Conservation (phyloP, 2,888 invertebrate species). For the Tetanocera ferruginea region DNA sequence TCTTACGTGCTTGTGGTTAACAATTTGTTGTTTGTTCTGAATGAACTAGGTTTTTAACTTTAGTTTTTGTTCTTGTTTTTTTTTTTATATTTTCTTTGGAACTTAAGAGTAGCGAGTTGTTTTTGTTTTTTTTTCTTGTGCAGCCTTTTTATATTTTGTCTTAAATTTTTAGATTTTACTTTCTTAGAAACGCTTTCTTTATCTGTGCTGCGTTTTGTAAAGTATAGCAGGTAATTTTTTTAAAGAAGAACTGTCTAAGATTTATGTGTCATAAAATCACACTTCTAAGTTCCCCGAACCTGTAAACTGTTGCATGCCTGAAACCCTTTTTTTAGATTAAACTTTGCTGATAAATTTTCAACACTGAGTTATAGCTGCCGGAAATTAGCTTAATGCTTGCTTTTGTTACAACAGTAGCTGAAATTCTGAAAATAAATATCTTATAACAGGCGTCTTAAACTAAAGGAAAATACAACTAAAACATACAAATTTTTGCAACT, state of each 20-base stretch:
- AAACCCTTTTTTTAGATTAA: neutral
- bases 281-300: neutral
- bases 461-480: no score
- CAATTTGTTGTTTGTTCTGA: constrained; percentile 33
- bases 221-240: constrained; percentile 1
- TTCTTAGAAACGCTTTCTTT: neutral
- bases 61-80: neutral
- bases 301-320: neutral
- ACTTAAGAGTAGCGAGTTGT: neutral
- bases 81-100: neutral
- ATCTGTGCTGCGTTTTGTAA: neutral
- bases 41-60: neutral
- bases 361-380: neutral
- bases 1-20: constrained; percentile 52
- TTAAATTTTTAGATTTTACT: neutral
- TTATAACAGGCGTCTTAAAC: no score
- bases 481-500: neutral
- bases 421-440: no score
- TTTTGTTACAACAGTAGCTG: no score
- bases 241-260: neutral
- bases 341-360: neutral
- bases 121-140: neutral
- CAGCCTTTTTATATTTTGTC: neutral
- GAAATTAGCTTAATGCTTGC: neutral
- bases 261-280: constrained; percentile 24